Percentiles rank a stretch among this genome's conserved stretches.
Conservation (phyloP, 2,888 invertebrate species). For the Heterodera filipjevi region DNA sequence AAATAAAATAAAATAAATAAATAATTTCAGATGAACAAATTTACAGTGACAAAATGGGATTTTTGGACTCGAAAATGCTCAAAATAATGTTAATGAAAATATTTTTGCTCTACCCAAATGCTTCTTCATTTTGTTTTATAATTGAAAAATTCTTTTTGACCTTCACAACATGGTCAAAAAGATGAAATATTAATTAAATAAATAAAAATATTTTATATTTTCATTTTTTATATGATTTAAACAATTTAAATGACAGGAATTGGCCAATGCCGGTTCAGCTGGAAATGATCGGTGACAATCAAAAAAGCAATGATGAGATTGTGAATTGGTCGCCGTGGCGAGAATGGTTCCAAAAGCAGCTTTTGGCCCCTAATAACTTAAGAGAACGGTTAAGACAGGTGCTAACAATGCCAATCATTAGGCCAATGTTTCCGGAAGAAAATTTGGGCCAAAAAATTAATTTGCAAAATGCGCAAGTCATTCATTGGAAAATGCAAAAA, state of each 20-base stretch:
- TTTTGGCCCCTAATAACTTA: background rate
- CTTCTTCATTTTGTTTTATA: background rate
- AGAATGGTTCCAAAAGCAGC: background rate
- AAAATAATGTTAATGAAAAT: background rate
- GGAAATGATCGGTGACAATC: too few species aligned
- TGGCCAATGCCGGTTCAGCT: too few species aligned
- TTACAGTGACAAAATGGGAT: background rate
- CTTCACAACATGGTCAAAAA: conserved; percentile 1
- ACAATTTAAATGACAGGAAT: too few species aligned
- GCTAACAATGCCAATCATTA: background rate
- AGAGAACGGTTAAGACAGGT: background rate
- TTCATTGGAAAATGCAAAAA: background rate
- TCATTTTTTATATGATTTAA: too few species aligned
- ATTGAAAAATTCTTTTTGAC: background rate
- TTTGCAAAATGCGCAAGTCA: background rate
- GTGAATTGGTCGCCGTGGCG: conserved; percentile 7
- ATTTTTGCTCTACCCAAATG: background rate
- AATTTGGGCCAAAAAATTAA: conserved; percentile 5
- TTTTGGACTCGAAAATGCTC: conserved; percentile 2
- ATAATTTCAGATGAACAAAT: background rate
- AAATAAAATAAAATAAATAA: background rate
- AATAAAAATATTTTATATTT: too few species aligned
- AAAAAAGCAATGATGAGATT: background rate
- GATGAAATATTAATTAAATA: too few species aligned
- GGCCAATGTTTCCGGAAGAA: conserved; percentile 8